Evolutionary conservation across 35 echinoderm and acorn worm genomes (phyloP).

Genomic region (Lytechinus variegatus): DNA sequence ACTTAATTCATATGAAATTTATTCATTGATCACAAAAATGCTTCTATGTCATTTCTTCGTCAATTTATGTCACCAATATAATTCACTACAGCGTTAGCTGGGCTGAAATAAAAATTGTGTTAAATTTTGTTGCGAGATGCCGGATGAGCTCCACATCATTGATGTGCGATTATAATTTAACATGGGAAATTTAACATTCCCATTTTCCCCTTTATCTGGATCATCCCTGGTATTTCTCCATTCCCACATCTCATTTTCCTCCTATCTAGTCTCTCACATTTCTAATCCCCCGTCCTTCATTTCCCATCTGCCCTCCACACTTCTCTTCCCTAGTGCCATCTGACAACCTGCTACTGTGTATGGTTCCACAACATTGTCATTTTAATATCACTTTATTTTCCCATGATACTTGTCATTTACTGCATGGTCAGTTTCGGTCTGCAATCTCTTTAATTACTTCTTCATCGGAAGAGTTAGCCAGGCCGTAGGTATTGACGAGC

Average conservation of each 20-base stretch:
- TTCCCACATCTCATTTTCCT: neutral
- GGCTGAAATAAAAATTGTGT: too few relatives aligned
- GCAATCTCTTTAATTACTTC: neutral
- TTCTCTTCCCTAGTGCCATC: neutral
- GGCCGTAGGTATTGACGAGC: neutral
- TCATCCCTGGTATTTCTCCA: neutral
- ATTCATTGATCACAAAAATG: too few relatives aligned
- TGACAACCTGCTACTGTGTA: neutral
- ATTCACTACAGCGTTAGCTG: too few relatives aligned
- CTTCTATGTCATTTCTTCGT: too few relatives aligned
- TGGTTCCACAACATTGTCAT: neutral
- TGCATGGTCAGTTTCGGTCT: constrained; percentile 1
- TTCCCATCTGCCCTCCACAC: neutral
- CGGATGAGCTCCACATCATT: too few relatives aligned
- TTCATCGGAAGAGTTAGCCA: neutral
- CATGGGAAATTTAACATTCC: too few relatives aligned
- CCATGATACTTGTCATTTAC: neutral
- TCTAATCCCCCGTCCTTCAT: neutral
- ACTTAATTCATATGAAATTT: too few relatives aligned
- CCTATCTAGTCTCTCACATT: neutral
- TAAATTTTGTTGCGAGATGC: too few relatives aligned
- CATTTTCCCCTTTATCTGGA: neutral
- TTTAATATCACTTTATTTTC: neutral
- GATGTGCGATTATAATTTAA: too few relatives aligned
- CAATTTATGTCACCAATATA: too few relatives aligned